phyloP scores from a whole-genome alignment of 2,113 vertebrate species.

The Zosterops borbonicus region DNA sequence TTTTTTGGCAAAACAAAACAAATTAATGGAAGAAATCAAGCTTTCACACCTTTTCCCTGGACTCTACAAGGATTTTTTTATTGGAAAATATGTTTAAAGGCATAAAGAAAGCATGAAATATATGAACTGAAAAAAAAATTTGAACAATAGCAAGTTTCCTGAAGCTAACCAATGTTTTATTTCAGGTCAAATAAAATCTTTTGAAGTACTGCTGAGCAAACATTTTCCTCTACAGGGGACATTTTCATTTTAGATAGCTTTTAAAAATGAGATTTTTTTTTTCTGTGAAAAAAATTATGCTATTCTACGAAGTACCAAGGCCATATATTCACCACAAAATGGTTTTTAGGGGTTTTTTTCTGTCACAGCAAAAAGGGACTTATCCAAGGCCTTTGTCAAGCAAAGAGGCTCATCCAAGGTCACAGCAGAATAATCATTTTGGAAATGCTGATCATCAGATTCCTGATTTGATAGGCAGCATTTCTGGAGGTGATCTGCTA shows the following conservation, averaged over 20 bases:
- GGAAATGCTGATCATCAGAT: not conserved
- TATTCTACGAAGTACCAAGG: not conserved
- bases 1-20: not conserved
- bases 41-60: not conserved
- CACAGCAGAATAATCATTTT: not conserved
- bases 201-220: not conserved
- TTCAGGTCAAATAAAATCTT: not conserved
- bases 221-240: not conserved
- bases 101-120: not conserved
- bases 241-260: slow-evolving; percentile 30
- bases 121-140: not conserved
- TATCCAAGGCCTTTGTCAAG: not conserved
- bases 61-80: not conserved
- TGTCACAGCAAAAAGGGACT: not conserved
- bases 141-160: not conserved
- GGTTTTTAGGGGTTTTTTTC: not conserved
- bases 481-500: not conserved
- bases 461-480: not conserved
- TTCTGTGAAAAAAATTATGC: not conserved
- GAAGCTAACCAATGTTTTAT: not conserved
- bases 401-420: not conserved
- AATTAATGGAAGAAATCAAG: not conserved
- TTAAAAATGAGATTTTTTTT: not conserved
- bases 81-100: not conserved
- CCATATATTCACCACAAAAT: not conserved